These are phyloP conservation scores for Philhelius pedissequus DNA, from an alignment of 2,888 invertebrate genomes.

Conservation along the genomic window DNA sequence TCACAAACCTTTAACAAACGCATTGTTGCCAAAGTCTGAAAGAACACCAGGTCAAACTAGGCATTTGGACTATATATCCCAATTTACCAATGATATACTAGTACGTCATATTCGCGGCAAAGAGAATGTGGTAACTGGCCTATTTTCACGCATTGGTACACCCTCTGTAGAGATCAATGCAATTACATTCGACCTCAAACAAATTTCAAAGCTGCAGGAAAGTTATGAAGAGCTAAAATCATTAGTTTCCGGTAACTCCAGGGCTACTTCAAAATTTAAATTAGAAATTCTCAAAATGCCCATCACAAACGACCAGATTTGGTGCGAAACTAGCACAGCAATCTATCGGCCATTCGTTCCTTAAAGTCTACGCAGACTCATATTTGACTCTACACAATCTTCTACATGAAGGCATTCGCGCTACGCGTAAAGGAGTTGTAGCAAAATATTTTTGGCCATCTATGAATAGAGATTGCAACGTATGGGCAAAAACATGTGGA, in stretches of 20 bases:
- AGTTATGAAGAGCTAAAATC: slow-evolving; percentile 6
- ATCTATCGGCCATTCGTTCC: slow-evolving; percentile 16
- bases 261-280: not conserved
- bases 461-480: slow-evolving; percentile 16
- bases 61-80: slow-evolving; percentile 9
- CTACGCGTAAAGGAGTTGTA: slow-evolving; percentile 18
- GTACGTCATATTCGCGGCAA: slow-evolving; percentile 24
- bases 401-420: slow-evolving; percentile 29
- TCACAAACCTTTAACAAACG: slow-evolving; percentile 14
- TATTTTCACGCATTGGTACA: slow-evolving; percentile 1
- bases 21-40: not conserved
- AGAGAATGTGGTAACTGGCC: not conserved
- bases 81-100: slow-evolving; percentile 22
- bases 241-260: not conserved
- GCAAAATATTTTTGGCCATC: slow-evolving; percentile 42
- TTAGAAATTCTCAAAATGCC: slow-evolving; percentile 1
- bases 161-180: not conserved
- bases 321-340: slow-evolving; percentile 24
- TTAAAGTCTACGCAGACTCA: not conserved
- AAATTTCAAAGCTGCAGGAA: slow-evolving; percentile 14
- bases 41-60: slow-evolving; percentile 7
- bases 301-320: not conserved
- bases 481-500: slow-evolving; percentile 24
- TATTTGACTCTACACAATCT: slow-evolving; percentile 40
- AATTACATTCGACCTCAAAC: not conserved